Evolutionary conservation across 2,113 vertebrate species (phyloP).

Genomic region (Centropus bengalensis): DNA sequence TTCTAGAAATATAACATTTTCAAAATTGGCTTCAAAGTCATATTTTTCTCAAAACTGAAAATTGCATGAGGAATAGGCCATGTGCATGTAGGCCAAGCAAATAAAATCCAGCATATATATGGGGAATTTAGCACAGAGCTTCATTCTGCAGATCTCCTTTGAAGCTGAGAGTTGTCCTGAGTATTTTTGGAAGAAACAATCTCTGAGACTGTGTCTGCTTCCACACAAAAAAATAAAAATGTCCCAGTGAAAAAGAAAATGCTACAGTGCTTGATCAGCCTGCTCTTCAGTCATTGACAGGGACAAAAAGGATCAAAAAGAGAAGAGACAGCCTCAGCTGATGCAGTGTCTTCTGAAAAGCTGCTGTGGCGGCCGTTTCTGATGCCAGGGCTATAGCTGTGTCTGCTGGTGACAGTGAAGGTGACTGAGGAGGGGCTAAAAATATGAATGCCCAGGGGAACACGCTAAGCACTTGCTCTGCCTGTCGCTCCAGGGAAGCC

Average conservation of each 20-base stretch:
- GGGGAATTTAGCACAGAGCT: background rate
- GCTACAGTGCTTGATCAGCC: background rate
- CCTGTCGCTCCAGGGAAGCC: background rate
- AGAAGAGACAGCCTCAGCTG: background rate
- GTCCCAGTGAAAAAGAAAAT: background rate
- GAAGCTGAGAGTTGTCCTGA: background rate
- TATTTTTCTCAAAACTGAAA: background rate
- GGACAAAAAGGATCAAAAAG: background rate
- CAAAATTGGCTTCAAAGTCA: background rate
- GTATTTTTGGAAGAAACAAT: background rate
- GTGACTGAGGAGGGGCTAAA: conserved; percentile 52
- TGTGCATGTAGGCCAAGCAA: background rate
- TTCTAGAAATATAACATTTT: background rate
- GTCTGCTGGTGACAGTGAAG: conserved; percentile 15
- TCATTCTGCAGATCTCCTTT: background rate
- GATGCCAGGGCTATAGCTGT: background rate
- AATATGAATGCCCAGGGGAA: background rate
- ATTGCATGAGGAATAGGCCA: background rate
- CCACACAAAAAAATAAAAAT: background rate
- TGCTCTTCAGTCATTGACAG: background rate
- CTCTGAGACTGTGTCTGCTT: background rate
- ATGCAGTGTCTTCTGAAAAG: background rate
- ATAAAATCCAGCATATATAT: background rate
- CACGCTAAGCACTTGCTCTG: background rate
- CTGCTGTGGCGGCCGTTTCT: background rate